Percentiles rank a stretch among this genome's conserved stretches.
Evolutionary conservation across 92 coral and sea anemone genomes (phyloP).

Genomic region (Porites rus): DNA sequence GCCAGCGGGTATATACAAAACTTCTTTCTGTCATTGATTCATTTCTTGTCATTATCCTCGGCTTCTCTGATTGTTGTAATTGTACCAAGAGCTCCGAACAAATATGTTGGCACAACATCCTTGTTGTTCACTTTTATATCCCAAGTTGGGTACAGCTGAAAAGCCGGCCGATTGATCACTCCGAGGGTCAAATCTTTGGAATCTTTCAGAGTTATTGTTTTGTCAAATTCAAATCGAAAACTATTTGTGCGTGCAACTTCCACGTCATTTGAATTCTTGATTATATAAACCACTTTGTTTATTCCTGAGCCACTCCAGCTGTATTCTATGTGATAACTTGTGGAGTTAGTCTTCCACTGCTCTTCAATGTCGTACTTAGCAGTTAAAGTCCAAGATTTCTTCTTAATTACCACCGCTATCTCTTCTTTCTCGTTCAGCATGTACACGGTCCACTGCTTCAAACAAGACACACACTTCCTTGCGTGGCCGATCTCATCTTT

Average conservation of each 20-base stretch:
- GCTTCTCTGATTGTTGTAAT: conserved; percentile 26
- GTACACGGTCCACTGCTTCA: conserved; percentile 14
- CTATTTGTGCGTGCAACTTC: conserved; percentile 54
- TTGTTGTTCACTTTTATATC: conserved; percentile 13
- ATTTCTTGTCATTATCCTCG: conserved; percentile 12
- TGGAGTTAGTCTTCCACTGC: conserved; percentile 43
- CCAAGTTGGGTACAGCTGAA: conserved; percentile 43
- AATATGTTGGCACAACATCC: conserved; percentile 21
- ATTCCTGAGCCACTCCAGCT: conserved; percentile 30
- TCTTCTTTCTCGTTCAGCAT: conserved; percentile 35
- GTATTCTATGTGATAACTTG: conserved; percentile 34
- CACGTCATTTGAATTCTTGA: conserved; percentile 31
- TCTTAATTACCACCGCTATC: conserved; percentile 27
- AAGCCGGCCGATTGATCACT: conserved; percentile 22
- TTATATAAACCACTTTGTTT: conserved; percentile 9
- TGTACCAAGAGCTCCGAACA: conserved; percentile 41
- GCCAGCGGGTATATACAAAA: too few species aligned
- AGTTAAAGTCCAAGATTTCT: conserved; percentile 19
- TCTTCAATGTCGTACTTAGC: conserved; percentile 39
- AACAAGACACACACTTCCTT: conserved; percentile 30
- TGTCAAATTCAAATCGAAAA: conserved; percentile 31
- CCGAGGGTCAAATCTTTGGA: conserved; percentile 21
- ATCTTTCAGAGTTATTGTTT: conserved; percentile 27
- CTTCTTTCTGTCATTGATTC: background rate
- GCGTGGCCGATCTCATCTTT: conserved; percentile 39